These are phyloP conservation scores for Apodemus speciosus DNA, from an alignment of 2,113 vertebrate genomes.

Conservation along the genomic window DNA sequence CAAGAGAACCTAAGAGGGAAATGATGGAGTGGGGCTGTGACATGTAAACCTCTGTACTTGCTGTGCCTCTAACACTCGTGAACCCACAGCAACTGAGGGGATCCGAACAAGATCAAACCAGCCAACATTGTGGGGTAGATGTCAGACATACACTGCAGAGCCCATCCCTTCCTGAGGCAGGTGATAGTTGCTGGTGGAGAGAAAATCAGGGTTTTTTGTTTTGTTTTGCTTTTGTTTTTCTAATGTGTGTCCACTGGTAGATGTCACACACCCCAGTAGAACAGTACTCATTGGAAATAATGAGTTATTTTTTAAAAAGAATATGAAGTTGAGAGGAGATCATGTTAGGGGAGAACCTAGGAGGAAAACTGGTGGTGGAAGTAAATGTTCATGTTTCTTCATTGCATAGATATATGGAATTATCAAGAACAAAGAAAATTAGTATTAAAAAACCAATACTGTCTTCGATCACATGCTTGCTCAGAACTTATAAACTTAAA, in stretches of 20 bases:
- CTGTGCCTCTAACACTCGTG: neutral
- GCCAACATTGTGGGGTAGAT: neutral
- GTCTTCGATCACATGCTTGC: neutral
- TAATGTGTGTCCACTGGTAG: neutral
- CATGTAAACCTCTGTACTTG: neutral
- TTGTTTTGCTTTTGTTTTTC: neutral
- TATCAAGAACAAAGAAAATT: neutral
- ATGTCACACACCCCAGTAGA: neutral
- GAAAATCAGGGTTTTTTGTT: neutral
- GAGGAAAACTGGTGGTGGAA: too few species aligned
- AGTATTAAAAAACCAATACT: neutral
- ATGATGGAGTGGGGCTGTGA: neutral
- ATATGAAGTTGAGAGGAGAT: neutral
- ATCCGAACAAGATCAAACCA: too few species aligned
- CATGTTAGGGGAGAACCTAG: neutral
- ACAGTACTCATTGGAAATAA: neutral
- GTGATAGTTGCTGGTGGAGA: neutral
- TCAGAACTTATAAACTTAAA: constrained; percentile 2
- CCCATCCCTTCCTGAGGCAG: neutral
- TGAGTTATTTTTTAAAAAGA: neutral
- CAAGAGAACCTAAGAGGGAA: neutral
- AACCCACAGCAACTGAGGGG: neutral
- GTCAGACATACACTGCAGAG: too few species aligned
- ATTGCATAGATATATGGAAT: neutral
- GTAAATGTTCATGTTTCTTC: too few species aligned